phyloP scores from a whole-genome alignment of 1,140 invertebrate species.

The Drosophila nigrodunni region DNA sequence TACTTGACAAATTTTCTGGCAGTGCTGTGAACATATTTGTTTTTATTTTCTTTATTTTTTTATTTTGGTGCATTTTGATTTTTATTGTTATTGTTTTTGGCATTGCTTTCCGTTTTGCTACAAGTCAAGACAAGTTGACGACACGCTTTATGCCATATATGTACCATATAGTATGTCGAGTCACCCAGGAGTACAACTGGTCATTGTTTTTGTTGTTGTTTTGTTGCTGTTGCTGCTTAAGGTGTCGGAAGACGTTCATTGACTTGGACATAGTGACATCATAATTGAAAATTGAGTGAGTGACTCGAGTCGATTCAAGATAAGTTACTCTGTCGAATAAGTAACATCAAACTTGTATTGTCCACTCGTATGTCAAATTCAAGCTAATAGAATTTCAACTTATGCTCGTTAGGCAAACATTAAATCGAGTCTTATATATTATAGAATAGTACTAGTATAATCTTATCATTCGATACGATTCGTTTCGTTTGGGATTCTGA shows the following conservation, averaged over 20 bases:
- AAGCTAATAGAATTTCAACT: constrained; percentile 6
- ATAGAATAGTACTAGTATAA: constrained; percentile 6
- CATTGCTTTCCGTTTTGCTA: constrained; percentile 50
- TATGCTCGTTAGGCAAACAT: constrained; percentile 16
- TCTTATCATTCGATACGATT: constrained; percentile 32
- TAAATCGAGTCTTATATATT: constrained; percentile 21
- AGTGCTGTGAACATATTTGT: constrained; percentile 14
- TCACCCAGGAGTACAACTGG: constrained; percentile 51
- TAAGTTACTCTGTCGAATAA: constrained; percentile 15
- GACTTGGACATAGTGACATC: constrained; percentile 71
- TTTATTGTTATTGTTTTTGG: constrained; percentile 43
- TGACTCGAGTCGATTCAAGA: constrained; percentile 16
- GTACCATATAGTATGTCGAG: constrained; percentile 14
- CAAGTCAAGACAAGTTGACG: constrained; percentile 56
- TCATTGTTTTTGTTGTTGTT: constrained; percentile 28
- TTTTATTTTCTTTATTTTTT: neutral
- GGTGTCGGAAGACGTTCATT: constrained; percentile 78
- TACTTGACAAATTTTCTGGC: constrained; percentile 43
- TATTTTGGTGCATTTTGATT: constrained; percentile 24
- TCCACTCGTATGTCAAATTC: constrained; percentile 25
- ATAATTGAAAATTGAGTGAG: constrained; percentile 64
- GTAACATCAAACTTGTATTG: constrained; percentile 11
- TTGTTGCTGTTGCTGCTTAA: constrained; percentile 45
- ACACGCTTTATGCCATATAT: constrained; percentile 62
- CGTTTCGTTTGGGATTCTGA: no score